Percentiles rank a stretch among this genome's conserved stretches.
Conservation (phyloP, 2,797 vertebrate species). For the Sebastes minor region DNA sequence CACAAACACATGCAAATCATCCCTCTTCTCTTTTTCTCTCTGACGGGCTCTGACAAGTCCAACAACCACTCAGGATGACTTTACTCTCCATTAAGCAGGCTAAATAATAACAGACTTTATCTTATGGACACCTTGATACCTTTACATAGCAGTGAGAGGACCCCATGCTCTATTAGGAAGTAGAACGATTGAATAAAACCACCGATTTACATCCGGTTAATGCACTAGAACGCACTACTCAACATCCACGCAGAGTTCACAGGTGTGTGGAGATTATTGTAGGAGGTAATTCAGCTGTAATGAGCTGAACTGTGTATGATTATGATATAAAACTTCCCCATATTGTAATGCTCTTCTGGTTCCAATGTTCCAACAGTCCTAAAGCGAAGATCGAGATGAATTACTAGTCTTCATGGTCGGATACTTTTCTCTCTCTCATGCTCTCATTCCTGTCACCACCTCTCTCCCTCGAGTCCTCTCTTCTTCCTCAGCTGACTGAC, state of each 20-base stretch:
- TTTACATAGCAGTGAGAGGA: not conserved
- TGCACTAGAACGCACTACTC: not conserved
- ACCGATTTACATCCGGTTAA: slow-evolving; percentile 4
- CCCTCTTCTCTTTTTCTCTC: not conserved
- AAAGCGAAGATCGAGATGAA: slow-evolving; percentile 34
- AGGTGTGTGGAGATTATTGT: slow-evolving; percentile 23
- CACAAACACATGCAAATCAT: not conserved
- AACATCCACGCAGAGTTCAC: not conserved
- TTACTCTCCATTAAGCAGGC: slow-evolving; percentile 12
- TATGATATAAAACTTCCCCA: slow-evolving; percentile 21
- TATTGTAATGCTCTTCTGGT: slow-evolving; percentile 1
- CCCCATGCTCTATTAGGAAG: not conserved
- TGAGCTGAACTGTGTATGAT: slow-evolving; percentile 15
- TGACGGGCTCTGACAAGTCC: not conserved
- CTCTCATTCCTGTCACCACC: slow-evolving; percentile 35
- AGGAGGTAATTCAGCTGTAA: slow-evolving; percentile 25
- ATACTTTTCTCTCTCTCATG: slow-evolving; percentile 21
- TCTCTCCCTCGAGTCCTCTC: slow-evolving; percentile 34
- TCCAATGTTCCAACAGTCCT: slow-evolving; percentile 23
- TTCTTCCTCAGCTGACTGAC: slow-evolving; percentile 46
- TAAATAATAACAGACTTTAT: slow-evolving; percentile 15
- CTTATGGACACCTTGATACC: not conserved
- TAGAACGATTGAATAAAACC: slow-evolving; percentile 14
- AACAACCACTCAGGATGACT: not conserved
- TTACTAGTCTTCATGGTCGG: slow-evolving; percentile 38